phyloP scores from a whole-genome alignment of 2,888 invertebrate genomes.

The Hypena proboscidalis region DNA sequence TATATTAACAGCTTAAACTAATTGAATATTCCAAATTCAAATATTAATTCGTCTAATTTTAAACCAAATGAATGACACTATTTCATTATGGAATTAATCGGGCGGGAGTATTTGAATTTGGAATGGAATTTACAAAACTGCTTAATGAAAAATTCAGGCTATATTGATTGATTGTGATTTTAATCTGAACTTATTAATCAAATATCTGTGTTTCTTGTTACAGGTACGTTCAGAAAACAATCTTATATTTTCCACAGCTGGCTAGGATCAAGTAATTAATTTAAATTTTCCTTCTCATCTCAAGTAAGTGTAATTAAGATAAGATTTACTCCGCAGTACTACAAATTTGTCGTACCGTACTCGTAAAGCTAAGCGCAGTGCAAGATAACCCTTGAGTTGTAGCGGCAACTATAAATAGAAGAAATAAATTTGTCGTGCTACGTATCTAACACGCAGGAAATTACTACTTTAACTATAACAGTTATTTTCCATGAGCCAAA shows the following conservation, averaged over 20 bases:
- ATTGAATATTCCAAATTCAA: background rate
- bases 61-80: too few species aligned
- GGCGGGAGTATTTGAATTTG: too few species aligned
- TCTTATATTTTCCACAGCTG: background rate
- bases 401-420: constrained; percentile 56
- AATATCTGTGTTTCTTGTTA: constrained; percentile 29
- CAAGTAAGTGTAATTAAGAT: constrained; percentile 42
- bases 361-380: constrained; percentile 42
- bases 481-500: constrained; percentile 50
- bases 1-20: background rate
- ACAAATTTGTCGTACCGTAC: constrained; percentile 45
- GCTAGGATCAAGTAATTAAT: background rate
- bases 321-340: constrained; percentile 34
- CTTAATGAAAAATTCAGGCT: too few species aligned
- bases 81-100: too few species aligned
- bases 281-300: constrained; percentile 18
- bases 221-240: constrained; percentile 38
- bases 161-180: too few species aligned
- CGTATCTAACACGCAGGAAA: constrained; percentile 56
- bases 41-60: constrained; percentile 1
- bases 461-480: constrained; percentile 47
- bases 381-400: constrained; percentile 45
- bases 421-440: constrained; percentile 63
- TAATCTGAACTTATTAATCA: constrained; percentile 1
- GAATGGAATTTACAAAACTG: too few species aligned